A percentile compares a stretch with the other conserved stretches of the same genome.
phyloP scores from a whole-genome alignment of 2,888 invertebrate genomes.

The Eumacrocentrus americanus region DNA sequence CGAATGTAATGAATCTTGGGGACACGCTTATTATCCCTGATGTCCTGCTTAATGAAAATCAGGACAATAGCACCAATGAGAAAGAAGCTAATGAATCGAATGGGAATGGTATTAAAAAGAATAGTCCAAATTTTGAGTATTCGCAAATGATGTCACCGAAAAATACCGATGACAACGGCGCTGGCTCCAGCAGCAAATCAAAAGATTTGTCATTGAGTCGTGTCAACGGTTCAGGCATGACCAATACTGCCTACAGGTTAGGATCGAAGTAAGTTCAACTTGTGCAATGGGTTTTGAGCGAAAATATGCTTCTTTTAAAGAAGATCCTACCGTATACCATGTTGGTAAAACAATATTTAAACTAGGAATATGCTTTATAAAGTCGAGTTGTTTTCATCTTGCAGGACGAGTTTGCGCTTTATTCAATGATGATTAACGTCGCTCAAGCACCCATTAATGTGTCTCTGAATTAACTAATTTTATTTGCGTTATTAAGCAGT shows the following conservation, averaged over 20 bases:
- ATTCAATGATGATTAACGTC: background rate
- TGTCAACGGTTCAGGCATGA: slow-evolving; percentile 43
- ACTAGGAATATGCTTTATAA: background rate
- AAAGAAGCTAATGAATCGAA: slow-evolving; percentile 9
- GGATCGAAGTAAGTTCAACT: slow-evolving; percentile 54
- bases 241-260: slow-evolving; percentile 54
- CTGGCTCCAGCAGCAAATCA: slow-evolving; percentile 29
- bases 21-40: slow-evolving; percentile 50
- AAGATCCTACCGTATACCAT: background rate
- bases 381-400: slow-evolving; percentile 1
- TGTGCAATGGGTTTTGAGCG: slow-evolving; percentile 38
- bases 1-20: slow-evolving; percentile 43
- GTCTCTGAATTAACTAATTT: background rate
- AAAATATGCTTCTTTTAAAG: background rate
- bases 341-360: background rate
- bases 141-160: slow-evolving; percentile 12
- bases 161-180: background rate
- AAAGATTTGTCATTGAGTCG: slow-evolving; percentile 53
- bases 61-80: slow-evolving; percentile 22
- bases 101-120: slow-evolving; percentile 18
- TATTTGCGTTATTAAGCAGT: background rate
- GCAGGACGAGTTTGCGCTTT: background rate
- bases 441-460: slow-evolving; percentile 7
- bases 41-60: background rate
- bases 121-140: slow-evolving; percentile 15